Conservation (phyloP, 2,888 invertebrate species). For the Melanostoma mellinum region DNA sequence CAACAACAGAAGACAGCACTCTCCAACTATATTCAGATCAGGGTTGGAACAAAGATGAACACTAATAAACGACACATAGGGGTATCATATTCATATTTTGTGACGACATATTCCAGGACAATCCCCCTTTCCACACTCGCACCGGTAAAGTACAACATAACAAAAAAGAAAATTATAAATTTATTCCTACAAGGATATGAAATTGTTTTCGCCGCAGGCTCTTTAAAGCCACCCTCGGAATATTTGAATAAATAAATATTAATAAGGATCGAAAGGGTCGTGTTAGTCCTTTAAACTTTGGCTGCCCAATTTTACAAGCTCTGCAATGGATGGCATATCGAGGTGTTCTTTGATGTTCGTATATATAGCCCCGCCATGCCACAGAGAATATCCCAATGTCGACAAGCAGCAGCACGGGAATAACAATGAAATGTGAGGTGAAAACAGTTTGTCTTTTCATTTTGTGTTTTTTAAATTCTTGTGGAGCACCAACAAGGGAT, state of each 20-base stretch:
- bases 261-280: conserved; percentile 68
- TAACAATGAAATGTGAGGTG: conserved; percentile 29
- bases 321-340: conserved; percentile 9
- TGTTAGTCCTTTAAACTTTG: conserved; percentile 58
- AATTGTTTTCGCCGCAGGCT: conserved; percentile 71
- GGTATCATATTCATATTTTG: conserved; percentile 71
- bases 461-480: conserved; percentile 4
- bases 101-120: conserved; percentile 50
- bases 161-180: conserved; percentile 46
- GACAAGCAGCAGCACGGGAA: conserved; percentile 10
- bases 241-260: conserved; percentile 73
- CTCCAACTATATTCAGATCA: conserved; percentile 30
- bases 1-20: conserved; percentile 50
- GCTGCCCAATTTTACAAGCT: conserved; percentile 56
- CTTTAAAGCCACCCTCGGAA: conserved; percentile 65
- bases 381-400: conserved; percentile 12
- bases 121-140: not conserved
- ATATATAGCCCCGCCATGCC: conserved; percentile 23
- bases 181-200: conserved; percentile 68
- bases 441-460: conserved; percentile 1
- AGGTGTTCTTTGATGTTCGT: conserved; percentile 65
- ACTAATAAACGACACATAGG: conserved; percentile 68
- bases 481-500: conserved; percentile 7
- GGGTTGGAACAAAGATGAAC: conserved; percentile 56
- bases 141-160: conserved; percentile 1